phyloP scores from a whole-genome alignment of 2,113 vertebrate species.

The Sylvicapra grimmia region DNA sequence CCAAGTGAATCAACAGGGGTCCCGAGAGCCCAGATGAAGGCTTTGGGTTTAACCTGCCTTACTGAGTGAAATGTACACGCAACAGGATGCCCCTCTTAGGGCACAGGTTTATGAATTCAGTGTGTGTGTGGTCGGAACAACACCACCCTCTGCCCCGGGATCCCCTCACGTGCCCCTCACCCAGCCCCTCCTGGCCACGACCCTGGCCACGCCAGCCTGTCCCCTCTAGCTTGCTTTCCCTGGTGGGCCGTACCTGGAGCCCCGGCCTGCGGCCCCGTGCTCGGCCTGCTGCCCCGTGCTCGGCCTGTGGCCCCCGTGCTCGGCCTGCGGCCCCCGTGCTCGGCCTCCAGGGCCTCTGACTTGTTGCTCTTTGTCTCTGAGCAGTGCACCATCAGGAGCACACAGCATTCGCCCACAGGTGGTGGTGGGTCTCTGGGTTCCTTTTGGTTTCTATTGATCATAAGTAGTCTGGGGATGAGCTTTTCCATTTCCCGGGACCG shows the following conservation, averaged over 20 bases:
- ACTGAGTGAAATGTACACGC: accelerated
- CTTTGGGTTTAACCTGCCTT: background rate
- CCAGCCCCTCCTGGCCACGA: accelerated
- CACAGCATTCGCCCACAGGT: accelerated
- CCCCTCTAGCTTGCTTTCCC: background rate
- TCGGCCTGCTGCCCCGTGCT: accelerated
- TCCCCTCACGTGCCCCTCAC: background rate
- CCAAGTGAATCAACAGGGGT: accelerated
- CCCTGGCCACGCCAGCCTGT: background rate
- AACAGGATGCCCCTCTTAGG: accelerated
- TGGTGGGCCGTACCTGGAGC: accelerated
- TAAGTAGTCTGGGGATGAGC: accelerated
- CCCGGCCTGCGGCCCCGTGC: accelerated
- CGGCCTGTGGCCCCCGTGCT: accelerated
- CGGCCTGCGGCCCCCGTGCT: accelerated
- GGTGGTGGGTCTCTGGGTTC: background rate
- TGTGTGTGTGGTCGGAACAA: accelerated
- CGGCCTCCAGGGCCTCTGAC: accelerated
- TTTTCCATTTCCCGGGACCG: accelerated
- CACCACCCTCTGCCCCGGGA: background rate
- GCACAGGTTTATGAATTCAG: no score
- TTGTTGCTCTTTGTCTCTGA: background rate
- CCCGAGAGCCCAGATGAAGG: background rate
- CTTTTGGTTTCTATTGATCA: accelerated
- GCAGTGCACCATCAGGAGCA: accelerated